Percentiles rank a stretch among this genome's conserved stretches.
phyloP scores from a whole-genome alignment of 1,140 invertebrate species.

The Hirudo medicinalis region DNA sequence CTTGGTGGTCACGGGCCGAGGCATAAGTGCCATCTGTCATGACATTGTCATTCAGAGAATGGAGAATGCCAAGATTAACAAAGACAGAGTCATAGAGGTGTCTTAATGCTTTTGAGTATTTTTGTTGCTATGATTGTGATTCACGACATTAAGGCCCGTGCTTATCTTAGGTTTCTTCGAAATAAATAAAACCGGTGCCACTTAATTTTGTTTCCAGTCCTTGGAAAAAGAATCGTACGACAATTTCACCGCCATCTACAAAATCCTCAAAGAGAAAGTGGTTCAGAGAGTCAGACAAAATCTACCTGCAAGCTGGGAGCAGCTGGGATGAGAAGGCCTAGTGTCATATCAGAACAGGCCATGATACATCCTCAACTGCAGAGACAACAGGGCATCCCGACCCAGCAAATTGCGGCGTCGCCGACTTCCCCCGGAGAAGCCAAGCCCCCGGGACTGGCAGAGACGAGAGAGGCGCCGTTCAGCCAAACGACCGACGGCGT shows the following conservation, averaged over 20 bases:
- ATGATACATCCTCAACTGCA: slow-evolving; percentile 19
- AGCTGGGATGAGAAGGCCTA: slow-evolving; percentile 27
- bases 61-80: slow-evolving; percentile 78
- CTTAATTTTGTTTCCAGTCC: slow-evolving; percentile 50
- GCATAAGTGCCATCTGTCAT: slow-evolving; percentile 42
- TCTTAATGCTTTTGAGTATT: slow-evolving; percentile 5
- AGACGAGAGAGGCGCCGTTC: slow-evolving; percentile 30
- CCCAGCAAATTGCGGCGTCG: not conserved
- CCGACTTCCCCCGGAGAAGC: not conserved
- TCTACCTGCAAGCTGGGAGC: slow-evolving; percentile 42
- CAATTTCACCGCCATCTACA: slow-evolving; percentile 85
- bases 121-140: not conserved
- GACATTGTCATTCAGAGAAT: slow-evolving; percentile 79
- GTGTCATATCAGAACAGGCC: slow-evolving; percentile 26
- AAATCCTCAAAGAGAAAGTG: slow-evolving; percentile 67
- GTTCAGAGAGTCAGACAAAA: slow-evolving; percentile 37
- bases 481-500: slow-evolving; percentile 36
- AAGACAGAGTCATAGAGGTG: slow-evolving; percentile 63
- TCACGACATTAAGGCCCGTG: not conserved
- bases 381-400: not conserved
- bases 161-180: not conserved
- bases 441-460: slow-evolving; percentile 26
- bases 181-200: not conserved
- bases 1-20: not conserved
- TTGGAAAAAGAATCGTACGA: slow-evolving; percentile 74